Conservation (phyloP, 2,797 vertebrate species). For the Hydrophis major region DNA sequence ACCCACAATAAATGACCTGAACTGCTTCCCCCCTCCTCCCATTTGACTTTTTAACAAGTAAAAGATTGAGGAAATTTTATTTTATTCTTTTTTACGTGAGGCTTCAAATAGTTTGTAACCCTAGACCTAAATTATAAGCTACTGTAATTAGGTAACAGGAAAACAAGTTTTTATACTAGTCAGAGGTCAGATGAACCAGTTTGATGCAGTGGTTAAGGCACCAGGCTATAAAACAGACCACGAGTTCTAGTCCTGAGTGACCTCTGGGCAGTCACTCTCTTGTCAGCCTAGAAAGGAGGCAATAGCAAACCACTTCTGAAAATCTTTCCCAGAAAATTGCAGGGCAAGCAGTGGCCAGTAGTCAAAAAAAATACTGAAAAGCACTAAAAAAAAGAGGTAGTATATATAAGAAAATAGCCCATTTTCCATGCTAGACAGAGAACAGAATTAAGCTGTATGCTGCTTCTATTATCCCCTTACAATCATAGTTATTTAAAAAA, state of each 20-base stretch:
- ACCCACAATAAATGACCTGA: not conserved
- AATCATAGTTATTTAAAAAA: not conserved
- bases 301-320: not conserved
- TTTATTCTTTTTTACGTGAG: not conserved
- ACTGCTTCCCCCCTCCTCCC: not conserved
- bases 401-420: not conserved
- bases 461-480: not conserved
- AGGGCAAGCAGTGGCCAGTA: not conserved
- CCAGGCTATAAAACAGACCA: not conserved
- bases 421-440: not conserved
- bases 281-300: not conserved
- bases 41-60: not conserved
- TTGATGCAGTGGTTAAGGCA: not conserved
- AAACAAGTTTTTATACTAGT: not conserved
- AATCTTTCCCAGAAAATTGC: not conserved
- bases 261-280: not conserved
- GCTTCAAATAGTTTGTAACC: not conserved
- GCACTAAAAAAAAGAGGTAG: not conserved
- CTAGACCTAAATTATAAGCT: not conserved
- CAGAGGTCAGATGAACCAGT: not conserved
- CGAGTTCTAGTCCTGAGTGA: not conserved
- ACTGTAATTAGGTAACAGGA: not conserved
- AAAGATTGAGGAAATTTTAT: not conserved
- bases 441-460: not conserved
- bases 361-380: not conserved